These are phyloP conservation scores for Semicossyphus pulcher DNA, from an alignment of 2,113 vertebrate genomes.

Conservation along the genomic window DNA sequence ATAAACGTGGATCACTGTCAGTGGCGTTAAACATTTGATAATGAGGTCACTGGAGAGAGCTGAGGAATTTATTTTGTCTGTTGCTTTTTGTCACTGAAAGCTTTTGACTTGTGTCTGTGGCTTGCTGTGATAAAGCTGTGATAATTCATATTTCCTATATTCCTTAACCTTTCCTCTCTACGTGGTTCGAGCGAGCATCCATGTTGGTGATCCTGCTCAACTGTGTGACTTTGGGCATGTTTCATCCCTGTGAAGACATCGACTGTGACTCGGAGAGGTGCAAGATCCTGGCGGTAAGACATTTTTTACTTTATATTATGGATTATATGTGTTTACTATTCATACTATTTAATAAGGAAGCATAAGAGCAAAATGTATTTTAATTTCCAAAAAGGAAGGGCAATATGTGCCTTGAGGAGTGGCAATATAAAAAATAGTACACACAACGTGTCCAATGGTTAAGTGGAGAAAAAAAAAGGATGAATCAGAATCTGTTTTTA, in stretches of 20 bases:
- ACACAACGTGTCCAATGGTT: too few species aligned
- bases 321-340: background rate
- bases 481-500: too few species aligned
- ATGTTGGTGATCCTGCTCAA: constrained; percentile 99
- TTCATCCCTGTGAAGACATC: constrained; percentile 96
- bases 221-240: constrained; percentile 99
- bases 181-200: constrained; percentile 97
- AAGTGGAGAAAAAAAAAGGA: too few species aligned
- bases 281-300: constrained; percentile 93
- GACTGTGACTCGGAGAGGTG: constrained; percentile 93
- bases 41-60: constrained; percentile 55
- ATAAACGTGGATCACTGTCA: constrained; percentile 22
- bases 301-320: background rate
- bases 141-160: constrained; percentile 25
- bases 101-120: background rate
- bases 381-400: too few species aligned
- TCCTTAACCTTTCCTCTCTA: constrained; percentile 87
- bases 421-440: too few species aligned
- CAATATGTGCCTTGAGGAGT: too few species aligned
- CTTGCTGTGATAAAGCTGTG: background rate
- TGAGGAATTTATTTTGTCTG: background rate
- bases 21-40: constrained; percentile 10
- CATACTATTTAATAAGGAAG: too few species aligned
- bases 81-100: background rate
- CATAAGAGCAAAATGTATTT: too few species aligned